Percentiles rank a stretch among this genome's conserved stretches.
These are phyloP conservation scores for Scomber japonicus DNA, from an alignment of 2,113 vertebrate genomes.

Conservation along the genomic window DNA sequence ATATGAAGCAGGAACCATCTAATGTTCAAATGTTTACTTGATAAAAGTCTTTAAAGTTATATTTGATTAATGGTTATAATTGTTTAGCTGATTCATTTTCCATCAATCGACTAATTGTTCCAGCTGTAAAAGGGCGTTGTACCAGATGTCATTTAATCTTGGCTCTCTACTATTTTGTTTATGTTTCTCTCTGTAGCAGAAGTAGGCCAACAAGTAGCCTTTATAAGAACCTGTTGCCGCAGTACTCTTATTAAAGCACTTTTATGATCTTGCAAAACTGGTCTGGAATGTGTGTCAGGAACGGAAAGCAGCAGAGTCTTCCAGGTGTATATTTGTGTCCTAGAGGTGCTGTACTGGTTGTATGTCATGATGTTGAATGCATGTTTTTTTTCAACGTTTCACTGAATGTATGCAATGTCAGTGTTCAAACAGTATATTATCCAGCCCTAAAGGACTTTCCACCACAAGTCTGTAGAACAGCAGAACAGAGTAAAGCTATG, in stretches of 20 bases:
- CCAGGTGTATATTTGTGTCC: conserved; percentile 23
- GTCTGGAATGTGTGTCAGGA: conserved; percentile 62
- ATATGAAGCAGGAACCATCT: too few relatives aligned
- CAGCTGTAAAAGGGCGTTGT: neutral
- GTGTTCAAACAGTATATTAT: too few relatives aligned
- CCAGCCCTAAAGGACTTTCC: neutral
- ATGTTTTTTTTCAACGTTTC: neutral
- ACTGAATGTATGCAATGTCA: too few relatives aligned
- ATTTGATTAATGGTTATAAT: too few relatives aligned
- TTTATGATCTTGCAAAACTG: conserved; percentile 71
- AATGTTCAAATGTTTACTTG: too few relatives aligned
- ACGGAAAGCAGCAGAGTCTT: conserved; percentile 30
- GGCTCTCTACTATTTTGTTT: neutral
- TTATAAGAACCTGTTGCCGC: conserved; percentile 56
- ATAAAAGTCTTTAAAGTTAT: too few relatives aligned
- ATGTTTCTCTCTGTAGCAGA: conserved; percentile 14
- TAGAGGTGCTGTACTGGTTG: neutral
- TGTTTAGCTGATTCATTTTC: too few relatives aligned
- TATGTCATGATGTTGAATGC: neutral
- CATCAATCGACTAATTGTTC: neutral
- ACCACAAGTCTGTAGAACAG: neutral
- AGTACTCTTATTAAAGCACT: conserved; percentile 41
- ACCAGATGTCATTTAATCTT: neutral
- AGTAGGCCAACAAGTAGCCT: conserved; percentile 21
- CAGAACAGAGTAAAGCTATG: neutral